These are phyloP conservation scores for Brachypteracias leptosomus DNA, from an alignment of 2,113 vertebrate species.

Conservation along the genomic window DNA sequence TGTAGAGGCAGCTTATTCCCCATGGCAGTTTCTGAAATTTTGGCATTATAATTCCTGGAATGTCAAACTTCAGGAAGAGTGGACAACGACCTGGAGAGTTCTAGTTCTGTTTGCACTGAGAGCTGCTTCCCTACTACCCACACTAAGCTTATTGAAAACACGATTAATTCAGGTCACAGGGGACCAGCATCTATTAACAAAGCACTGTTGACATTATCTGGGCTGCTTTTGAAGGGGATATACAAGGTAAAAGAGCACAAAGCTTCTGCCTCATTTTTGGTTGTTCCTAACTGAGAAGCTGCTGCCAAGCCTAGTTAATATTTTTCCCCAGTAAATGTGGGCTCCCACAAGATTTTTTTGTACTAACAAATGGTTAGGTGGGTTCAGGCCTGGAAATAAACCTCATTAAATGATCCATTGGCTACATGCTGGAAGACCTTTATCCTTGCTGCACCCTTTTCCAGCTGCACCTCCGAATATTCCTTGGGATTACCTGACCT, in stretches of 20 bases:
- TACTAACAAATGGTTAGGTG: neutral
- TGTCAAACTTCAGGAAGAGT: neutral
- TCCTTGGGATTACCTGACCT: neutral
- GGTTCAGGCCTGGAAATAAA: slow-evolving; percentile 1
- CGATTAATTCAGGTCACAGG: neutral
- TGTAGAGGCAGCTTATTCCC: neutral
- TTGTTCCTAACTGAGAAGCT: slow-evolving; percentile 14
- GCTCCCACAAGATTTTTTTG: neutral
- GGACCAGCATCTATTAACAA: neutral
- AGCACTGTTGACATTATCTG: neutral
- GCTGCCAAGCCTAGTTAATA: neutral
- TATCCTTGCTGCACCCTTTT: neutral
- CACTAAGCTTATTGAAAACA: slow-evolving; percentile 6
- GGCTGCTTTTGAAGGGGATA: neutral
- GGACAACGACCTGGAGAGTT: neutral
- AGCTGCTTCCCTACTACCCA: neutral
- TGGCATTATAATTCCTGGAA: neutral
- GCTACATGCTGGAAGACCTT: neutral
- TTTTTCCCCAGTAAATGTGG: neutral
- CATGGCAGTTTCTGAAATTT: neutral
- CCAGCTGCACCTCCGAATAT: neutral
- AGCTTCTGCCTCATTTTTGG: neutral
- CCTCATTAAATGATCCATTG: neutral
- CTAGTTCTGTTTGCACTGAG: neutral
- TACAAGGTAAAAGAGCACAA: neutral